A percentile compares a stretch with the other conserved stretches of the same genome.
Evolutionary conservation across 2,113 vertebrate species (phyloP).

Genomic region (Gracilinanus agilis): DNA sequence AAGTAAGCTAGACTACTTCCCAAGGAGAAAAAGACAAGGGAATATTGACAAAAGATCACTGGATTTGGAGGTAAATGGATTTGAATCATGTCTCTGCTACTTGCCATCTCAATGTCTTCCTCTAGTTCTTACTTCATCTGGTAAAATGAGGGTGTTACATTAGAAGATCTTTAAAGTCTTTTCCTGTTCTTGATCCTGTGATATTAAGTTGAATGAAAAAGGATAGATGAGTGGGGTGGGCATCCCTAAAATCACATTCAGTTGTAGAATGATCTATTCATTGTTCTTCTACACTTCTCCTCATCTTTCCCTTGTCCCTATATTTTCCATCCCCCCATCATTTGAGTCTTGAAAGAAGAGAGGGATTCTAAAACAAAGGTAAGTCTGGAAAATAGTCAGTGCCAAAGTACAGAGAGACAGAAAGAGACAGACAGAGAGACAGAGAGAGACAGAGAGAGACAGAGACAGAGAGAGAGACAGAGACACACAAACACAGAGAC

Average conservation of each 20-base stretch:
- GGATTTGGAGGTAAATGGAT: background rate
- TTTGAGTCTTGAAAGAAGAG: background rate
- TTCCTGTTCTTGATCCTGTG: background rate
- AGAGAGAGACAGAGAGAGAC: too few relatives aligned
- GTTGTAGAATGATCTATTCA: background rate
- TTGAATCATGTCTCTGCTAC: background rate
- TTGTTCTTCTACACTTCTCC: background rate
- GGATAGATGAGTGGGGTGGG: background rate
- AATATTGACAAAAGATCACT: background rate
- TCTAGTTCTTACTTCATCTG: background rate
- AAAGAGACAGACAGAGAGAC: too few relatives aligned
- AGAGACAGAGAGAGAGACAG: too few relatives aligned
- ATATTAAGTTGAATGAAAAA: background rate
- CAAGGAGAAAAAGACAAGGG: background rate
- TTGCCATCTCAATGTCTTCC: background rate
- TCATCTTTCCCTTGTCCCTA: background rate
- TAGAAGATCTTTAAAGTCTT: background rate
- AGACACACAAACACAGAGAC: too few relatives aligned
- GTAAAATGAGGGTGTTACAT: background rate
- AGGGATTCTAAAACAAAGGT: background rate
- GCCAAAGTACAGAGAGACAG: background rate
- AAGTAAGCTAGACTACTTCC: background rate
- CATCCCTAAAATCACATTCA: background rate
- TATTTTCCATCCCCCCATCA: background rate
- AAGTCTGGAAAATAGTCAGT: background rate